Base-by-base conservation (phyloP, 2,888 invertebrate genomes). In the Papilio protenor region DNA sequence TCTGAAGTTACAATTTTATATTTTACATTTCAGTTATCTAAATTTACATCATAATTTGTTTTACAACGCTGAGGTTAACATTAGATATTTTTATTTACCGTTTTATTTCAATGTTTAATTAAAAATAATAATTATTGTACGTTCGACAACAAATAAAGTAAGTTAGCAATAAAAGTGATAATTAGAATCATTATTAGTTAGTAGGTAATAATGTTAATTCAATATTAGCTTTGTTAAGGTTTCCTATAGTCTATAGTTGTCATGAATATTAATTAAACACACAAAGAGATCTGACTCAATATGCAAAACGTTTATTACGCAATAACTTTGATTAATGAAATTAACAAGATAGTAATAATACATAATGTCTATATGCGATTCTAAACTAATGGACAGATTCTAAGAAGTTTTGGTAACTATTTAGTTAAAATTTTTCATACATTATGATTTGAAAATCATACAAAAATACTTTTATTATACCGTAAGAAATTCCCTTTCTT, bases 211-310 rank as follows among this genome's bases (percentile, higher is more conserved):
- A 59, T 3, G 23, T 14, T 59, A 21, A 59, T 27, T 23, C 11
- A 59, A 59, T 59, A 27, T 59, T 59, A 23, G 12, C 40, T 64
- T 64, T 64, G 66, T 66, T 66, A 33, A 33, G 40, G n/a, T n/a
- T 40, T 66, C 8, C 40, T n/a, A 33, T 1, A 33, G 66, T 66
- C 11, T 40, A 10, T 40, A 66, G 40, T 66, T 66, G 10, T n/a
- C n/a, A 40, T 66, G 66, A n/a, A 40, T 40, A 64, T 10, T 64
- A n/a, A 66, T 40, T 11, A 4, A 61, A 59, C 27, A 14, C 16
- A 33, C 40, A 16, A 40, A 40, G 10, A 18, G 2, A 64, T 8
- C 64, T 23, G 33, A 66, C 33, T 18, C 33, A 23, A 23, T 59
- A 23, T 59, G 57, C 12, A 59, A 18, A 23, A 18, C 2, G 18